A percentile compares a stretch with the other conserved stretches of the same genome.
Evolutionary conservation across 1,140 invertebrate genomes (phyloP).

Genomic region (Arion vulgaris): DNA sequence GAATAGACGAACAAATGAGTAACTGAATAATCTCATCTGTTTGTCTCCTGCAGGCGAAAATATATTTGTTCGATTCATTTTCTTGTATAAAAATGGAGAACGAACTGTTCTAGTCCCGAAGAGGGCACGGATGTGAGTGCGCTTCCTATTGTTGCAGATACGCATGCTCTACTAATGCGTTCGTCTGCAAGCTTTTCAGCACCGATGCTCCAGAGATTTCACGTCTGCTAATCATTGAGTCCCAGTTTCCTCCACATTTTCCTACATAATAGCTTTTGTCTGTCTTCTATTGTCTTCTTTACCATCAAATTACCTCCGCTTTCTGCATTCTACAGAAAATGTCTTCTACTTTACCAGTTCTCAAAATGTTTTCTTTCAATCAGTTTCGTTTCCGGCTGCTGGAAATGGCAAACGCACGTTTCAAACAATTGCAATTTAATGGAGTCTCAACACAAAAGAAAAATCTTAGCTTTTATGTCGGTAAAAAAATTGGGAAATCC

Average conservation of each 20-base stretch:
- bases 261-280: slow-evolving; percentile 27
- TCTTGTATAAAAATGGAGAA: neutral
- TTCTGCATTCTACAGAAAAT: slow-evolving; percentile 19
- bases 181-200: slow-evolving; percentile 1
- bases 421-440: slow-evolving; percentile 33
- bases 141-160: slow-evolving; percentile 12
- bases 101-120: neutral
- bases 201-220: neutral
- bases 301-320: slow-evolving; percentile 26
- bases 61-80: neutral
- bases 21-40: neutral
- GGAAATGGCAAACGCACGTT: slow-evolving; percentile 28
- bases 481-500: neutral
- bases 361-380: slow-evolving; percentile 35
- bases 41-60: neutral
- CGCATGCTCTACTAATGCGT: slow-evolving; percentile 23
- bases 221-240: neutral
- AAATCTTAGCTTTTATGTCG: slow-evolving; percentile 8
- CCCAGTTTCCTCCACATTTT: neutral
- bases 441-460: slow-evolving; percentile 21
- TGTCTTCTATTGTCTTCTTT: slow-evolving; percentile 7
- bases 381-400: slow-evolving; percentile 15
- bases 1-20: neutral
- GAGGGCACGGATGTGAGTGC: slow-evolving; percentile 5
- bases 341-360: neutral